A percentile compares a stretch with the other conserved stretches of the same genome.
phyloP scores from a whole-genome alignment of 1,140 invertebrate genomes.

The Chrysoperla carnea region DNA sequence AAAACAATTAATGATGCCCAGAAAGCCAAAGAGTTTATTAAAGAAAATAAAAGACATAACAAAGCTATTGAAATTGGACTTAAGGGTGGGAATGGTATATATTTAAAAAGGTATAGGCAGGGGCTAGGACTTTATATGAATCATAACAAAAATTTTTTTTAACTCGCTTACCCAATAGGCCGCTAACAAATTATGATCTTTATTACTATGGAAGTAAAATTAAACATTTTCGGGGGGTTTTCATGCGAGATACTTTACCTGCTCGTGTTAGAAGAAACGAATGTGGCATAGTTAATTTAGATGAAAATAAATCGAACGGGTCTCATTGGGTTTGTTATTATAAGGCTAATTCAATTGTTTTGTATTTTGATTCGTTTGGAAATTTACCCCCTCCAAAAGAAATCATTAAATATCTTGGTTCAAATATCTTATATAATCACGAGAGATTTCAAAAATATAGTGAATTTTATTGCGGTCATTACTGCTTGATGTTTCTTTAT shows the following conservation, averaged over 20 bases:
- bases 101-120: slow-evolving; percentile 9
- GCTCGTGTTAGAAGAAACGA: slow-evolving; percentile 9
- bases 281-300: slow-evolving; percentile 18
- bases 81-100: slow-evolving; percentile 10
- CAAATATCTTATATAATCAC: slow-evolving; percentile 8
- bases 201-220: too few species aligned
- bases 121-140: slow-evolving; percentile 3
- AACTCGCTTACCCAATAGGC: too few species aligned
- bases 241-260: slow-evolving; percentile 9
- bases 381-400: slow-evolving; percentile 16
- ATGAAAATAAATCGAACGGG: slow-evolving; percentile 11
- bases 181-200: too few species aligned
- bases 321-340: slow-evolving; percentile 20
- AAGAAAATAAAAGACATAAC: slow-evolving; percentile 7
- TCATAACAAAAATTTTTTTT: background rate
- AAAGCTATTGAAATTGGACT: slow-evolving; percentile 5
- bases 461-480: too few species aligned
- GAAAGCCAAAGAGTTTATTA: slow-evolving; percentile 3
- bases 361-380: slow-evolving; percentile 16
- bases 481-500: too few species aligned
- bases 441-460: slow-evolving; percentile 1
- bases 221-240: slow-evolving; percentile 15
- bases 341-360: slow-evolving; percentile 9
- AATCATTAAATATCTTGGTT: slow-evolving; percentile 11
- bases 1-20: slow-evolving; percentile 7